Percentiles rank a stretch among this genome's conserved stretches.
phyloP scores from a whole-genome alignment of 2,113 vertebrate species.

The Nerophis lumbriciformis region DNA sequence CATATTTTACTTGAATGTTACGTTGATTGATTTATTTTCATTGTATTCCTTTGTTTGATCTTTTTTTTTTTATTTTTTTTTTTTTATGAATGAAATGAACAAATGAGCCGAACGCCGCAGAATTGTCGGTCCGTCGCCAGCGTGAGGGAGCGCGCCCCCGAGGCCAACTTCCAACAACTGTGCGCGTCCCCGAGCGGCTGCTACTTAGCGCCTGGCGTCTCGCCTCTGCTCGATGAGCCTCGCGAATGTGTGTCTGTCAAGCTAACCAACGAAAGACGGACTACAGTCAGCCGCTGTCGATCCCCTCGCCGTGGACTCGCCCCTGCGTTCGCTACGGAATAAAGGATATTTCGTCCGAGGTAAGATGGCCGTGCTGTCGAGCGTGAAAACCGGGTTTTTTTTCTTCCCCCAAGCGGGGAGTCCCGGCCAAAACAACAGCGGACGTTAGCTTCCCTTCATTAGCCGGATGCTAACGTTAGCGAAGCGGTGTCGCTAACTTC shows the following conservation, averaged over 20 bases:
- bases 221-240: slow-evolving; percentile 46
- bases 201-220: slow-evolving; percentile 63
- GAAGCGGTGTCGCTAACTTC: slow-evolving; percentile 14
- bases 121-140: background rate
- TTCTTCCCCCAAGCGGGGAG: slow-evolving; percentile 9
- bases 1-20: too few relatives aligned
- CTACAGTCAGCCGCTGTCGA: slow-evolving; percentile 12
- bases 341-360: slow-evolving; percentile 59
- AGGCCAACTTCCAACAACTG: slow-evolving; percentile 59
- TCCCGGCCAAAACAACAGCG: slow-evolving; percentile 52
- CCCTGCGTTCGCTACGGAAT: slow-evolving; percentile 12
- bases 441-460: slow-evolving; percentile 51
- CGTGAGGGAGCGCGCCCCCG: slow-evolving; percentile 56
- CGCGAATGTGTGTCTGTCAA: slow-evolving; percentile 53
- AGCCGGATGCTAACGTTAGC: slow-evolving; percentile 39
- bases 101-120: too few relatives aligned
- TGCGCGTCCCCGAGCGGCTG: slow-evolving; percentile 62
- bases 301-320: slow-evolving; percentile 7
- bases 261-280: slow-evolving; percentile 46
- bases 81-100: too few relatives aligned
- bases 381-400: slow-evolving; percentile 22
- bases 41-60: too few relatives aligned
- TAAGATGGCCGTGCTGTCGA: slow-evolving; percentile 37
- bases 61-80: too few relatives aligned
- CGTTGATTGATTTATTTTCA: too few relatives aligned